These are phyloP conservation scores for Poeciliopsis retropinna DNA, from an alignment of 2,113 vertebrate genomes.

Conservation along the genomic window DNA sequence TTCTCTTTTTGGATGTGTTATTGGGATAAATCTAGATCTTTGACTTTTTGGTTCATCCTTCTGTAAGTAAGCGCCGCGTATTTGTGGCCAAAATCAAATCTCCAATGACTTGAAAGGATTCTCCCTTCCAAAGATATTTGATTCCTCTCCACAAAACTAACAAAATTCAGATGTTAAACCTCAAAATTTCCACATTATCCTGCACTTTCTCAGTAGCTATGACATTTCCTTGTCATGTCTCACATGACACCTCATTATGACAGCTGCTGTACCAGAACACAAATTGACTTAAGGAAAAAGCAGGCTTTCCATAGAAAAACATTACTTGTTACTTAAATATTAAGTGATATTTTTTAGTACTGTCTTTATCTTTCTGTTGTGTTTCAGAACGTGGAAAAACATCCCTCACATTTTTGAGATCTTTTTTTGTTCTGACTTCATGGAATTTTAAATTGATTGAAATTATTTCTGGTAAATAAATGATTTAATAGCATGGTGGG, in stretches of 20 bases:
- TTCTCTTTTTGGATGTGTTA: background rate
- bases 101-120: slow-evolving; percentile 23
- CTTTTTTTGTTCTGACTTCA: slow-evolving; percentile 69
- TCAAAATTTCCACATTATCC: slow-evolving; percentile 38
- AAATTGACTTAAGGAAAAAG: slow-evolving; percentile 28
- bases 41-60: background rate
- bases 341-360: slow-evolving; percentile 32
- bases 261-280: background rate
- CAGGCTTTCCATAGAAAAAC: slow-evolving; percentile 8
- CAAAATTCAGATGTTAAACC: slow-evolving; percentile 24
- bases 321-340: slow-evolving; percentile 15
- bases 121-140: slow-evolving; percentile 9
- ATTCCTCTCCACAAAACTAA: slow-evolving; percentile 8
- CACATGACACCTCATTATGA: slow-evolving; percentile 20
- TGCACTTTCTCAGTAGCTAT: slow-evolving; percentile 20
- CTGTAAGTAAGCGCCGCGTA: background rate
- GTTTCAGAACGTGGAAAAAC: slow-evolving; percentile 37
- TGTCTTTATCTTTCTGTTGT: slow-evolving; percentile 11
- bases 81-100: background rate
- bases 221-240: slow-evolving; percentile 20
- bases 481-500: slow-evolving; percentile 75
- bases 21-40: background rate
- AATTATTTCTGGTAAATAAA: slow-evolving; percentile 75
- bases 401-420: slow-evolving; percentile 61
- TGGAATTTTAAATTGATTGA: slow-evolving; percentile 77